Percentiles rank a stretch among this genome's conserved stretches.
Conservation (phyloP, 1,140 invertebrate species). For the Heterodera schachtii region DNA sequence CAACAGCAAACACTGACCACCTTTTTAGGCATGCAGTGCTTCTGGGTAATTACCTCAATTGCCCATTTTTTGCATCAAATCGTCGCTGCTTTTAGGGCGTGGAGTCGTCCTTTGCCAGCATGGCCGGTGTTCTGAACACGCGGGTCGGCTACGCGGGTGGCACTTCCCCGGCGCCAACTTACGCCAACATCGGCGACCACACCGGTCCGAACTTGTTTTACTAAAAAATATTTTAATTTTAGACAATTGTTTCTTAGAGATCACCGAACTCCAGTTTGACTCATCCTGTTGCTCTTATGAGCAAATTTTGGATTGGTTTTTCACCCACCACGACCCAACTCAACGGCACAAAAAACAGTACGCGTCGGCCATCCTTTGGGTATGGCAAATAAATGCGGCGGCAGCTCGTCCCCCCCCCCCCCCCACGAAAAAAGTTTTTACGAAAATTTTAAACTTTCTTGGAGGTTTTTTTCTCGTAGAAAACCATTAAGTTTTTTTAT, state of each 20-base stretch:
- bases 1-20: too few relatives aligned
- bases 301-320: conserved; percentile 81
- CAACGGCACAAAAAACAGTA: conserved; percentile 83
- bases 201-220: too few relatives aligned
- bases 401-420: too few relatives aligned
- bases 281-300: conserved; percentile 76
- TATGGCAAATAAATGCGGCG: conserved; percentile 63
- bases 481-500: too few relatives aligned
- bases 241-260: conserved; percentile 72
- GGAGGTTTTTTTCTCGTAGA: too few relatives aligned
- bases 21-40: conserved; percentile 92
- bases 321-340: conserved; percentile 87
- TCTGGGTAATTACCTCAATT: conserved; percentile 72
- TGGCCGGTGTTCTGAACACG: conserved; percentile 82
- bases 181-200: conserved; percentile 71
- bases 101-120: conserved; percentile 84
- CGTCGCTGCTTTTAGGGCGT: conserved; percentile 69
- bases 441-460: too few relatives aligned
- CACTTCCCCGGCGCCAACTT: conserved; percentile 78
- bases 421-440: too few relatives aligned
- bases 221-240: conserved; percentile 13
- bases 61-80: too few relatives aligned
- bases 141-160: conserved; percentile 92
- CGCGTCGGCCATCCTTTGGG: conserved; percentile 87
- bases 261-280: conserved; percentile 86